Conservation (phyloP, 2,797 vertebrate species). For the Pipistrellus pygmaeus region DNA sequence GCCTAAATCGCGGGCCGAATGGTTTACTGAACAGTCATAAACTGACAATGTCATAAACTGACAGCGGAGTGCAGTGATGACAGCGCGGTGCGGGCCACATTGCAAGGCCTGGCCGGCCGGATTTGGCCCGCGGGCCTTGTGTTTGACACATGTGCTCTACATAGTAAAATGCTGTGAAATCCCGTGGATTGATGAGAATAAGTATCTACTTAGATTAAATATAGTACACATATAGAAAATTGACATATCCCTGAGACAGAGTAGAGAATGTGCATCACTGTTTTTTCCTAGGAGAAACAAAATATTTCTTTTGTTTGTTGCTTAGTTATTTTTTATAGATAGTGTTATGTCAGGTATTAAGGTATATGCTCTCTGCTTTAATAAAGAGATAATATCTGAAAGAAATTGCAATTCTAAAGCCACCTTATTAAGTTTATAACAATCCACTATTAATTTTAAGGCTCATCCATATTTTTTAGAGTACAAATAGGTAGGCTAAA, state of each 20-base stretch:
- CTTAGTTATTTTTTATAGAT: neutral
- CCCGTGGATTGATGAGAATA: neutral
- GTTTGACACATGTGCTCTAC: too few species aligned
- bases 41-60: too few species aligned
- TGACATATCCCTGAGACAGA: neutral
- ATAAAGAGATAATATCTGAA: neutral
- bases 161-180: neutral
- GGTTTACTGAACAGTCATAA: too few species aligned
- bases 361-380: neutral
- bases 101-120: too few species aligned
- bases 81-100: too few species aligned
- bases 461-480: neutral
- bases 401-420: neutral
- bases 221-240: neutral
- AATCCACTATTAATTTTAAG: neutral
- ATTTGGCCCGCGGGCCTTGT: too few species aligned
- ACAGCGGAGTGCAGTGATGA: too few species aligned
- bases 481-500: neutral
- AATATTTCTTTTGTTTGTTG: neutral
- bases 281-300: neutral
- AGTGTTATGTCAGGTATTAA: neutral
- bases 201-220: neutral
- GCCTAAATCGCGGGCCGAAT: too few species aligned
- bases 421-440: neutral
- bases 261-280: neutral